Percentiles rank a stretch among this genome's conserved stretches.
Conservation (phyloP, 1,140 invertebrate species). For the Drosophila albomicans region DNA sequence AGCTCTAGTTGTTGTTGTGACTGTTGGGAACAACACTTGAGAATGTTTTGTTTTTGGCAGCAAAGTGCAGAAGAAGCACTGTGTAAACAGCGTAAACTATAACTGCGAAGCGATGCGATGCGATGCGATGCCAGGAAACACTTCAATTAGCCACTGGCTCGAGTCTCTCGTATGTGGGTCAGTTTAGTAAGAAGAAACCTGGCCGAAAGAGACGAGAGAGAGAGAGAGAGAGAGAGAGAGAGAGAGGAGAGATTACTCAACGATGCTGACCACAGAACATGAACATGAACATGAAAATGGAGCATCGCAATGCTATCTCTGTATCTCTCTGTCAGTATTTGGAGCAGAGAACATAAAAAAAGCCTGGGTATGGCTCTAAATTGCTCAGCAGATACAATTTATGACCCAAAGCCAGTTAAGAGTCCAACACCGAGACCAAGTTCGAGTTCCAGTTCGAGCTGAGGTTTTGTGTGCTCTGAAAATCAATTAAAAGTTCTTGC, state of each 20-base stretch:
- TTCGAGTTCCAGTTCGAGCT: slow-evolving; percentile 39
- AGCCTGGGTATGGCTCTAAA: slow-evolving; percentile 56
- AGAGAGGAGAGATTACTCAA: slow-evolving; percentile 74
- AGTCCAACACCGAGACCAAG: slow-evolving; percentile 40
- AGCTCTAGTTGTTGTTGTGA: slow-evolving; percentile 9
- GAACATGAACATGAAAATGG: slow-evolving; percentile 66
- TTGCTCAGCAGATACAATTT: slow-evolving; percentile 79
- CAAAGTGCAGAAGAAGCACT: slow-evolving; percentile 73
- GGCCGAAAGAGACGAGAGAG: slow-evolving; percentile 39
- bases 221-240: too few relatives aligned
- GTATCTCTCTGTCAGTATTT: slow-evolving; percentile 25
- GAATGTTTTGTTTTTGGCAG: slow-evolving; percentile 80
- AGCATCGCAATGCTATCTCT: slow-evolving; percentile 7
- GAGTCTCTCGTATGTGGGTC: slow-evolving; percentile 64
- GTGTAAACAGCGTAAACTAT: slow-evolving; percentile 82
- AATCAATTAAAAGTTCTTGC: slow-evolving; percentile 82
- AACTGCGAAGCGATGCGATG: slow-evolving; percentile 51
- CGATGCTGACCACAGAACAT: slow-evolving; percentile 63
- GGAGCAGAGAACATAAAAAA: slow-evolving; percentile 64
- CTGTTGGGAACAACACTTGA: slow-evolving; percentile 50
- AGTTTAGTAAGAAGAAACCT: slow-evolving; percentile 73
- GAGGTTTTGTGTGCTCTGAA: slow-evolving; percentile 55
- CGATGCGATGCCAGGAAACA: slow-evolving; percentile 64
- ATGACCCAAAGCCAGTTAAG: slow-evolving; percentile 70
- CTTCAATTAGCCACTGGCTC: slow-evolving; percentile 77